phyloP scores from a whole-genome alignment of 2,888 invertebrate genomes.

The Caenorhabditis panamensis region DNA sequence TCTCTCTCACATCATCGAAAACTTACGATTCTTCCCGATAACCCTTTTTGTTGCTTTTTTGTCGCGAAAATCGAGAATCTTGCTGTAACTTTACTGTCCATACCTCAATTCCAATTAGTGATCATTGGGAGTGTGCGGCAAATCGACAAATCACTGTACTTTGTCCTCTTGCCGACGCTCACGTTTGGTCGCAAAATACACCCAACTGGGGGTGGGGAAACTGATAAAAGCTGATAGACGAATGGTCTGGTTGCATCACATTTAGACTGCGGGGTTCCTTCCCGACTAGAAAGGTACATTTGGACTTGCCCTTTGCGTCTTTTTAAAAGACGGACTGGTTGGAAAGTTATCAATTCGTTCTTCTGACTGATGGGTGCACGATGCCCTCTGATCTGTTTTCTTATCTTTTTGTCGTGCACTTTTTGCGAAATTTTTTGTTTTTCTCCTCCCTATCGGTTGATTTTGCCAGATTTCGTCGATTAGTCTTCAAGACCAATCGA shows the following conservation, averaged over 20 bases:
- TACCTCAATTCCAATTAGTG: constrained; percentile 18
- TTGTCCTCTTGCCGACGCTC: constrained; percentile 49
- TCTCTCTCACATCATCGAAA: constrained; percentile 1
- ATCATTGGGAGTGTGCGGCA: constrained; percentile 34
- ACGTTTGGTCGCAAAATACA: constrained; percentile 54
- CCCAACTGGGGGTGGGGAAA: background rate
- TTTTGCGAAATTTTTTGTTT: background rate
- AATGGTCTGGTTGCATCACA: constrained; percentile 26
- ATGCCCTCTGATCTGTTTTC: background rate
- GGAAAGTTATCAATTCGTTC: no score
- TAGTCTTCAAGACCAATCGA: no score
- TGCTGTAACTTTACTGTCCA: no score
- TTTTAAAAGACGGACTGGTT: background rate
- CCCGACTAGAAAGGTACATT: constrained; percentile 41
- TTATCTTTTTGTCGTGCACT: background rate
- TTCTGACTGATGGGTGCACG: background rate
- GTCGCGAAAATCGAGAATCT: no score
- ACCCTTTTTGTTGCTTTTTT: no score
- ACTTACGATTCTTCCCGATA: no score
- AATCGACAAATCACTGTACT: constrained; percentile 34
- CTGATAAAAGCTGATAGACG: constrained; percentile 31
- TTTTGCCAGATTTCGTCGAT: background rate
- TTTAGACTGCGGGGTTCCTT: constrained; percentile 14
- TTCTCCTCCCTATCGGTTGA: background rate
- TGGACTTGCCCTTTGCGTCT: background rate